A percentile compares a stretch with the other conserved stretches of the same genome.
Conservation (phyloP, 2,888 invertebrate genomes). For the Myopa testacea region DNA sequence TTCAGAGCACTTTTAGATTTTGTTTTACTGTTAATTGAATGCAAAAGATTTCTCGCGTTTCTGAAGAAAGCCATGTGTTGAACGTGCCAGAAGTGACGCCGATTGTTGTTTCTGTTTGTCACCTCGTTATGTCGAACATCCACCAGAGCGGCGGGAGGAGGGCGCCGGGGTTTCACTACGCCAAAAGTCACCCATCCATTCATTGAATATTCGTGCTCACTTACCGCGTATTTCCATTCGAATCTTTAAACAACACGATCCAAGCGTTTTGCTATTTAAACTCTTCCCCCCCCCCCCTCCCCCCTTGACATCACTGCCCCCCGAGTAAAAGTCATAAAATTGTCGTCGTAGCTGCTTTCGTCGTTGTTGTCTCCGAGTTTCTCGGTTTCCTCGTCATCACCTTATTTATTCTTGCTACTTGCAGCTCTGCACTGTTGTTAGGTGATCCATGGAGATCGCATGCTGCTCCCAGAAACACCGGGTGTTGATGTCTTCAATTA, state of each 20-base stretch:
- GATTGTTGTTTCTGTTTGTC: conserved; percentile 49
- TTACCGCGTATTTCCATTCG: background rate
- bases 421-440: background rate
- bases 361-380: background rate
- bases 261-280: background rate
- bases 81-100: conserved; percentile 10
- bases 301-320: background rate
- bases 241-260: background rate
- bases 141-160: conserved; percentile 19
- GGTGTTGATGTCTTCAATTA: conserved; percentile 67
- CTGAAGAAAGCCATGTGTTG: conserved; percentile 29
- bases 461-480: conserved; percentile 35
- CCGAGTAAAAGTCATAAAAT: conserved; percentile 6
- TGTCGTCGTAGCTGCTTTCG: conserved; percentile 8
- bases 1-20: background rate
- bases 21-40: conserved; percentile 19
- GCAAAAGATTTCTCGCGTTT: background rate
- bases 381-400: background rate
- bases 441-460: background rate
- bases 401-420: background rate
- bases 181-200: background rate
- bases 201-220: background rate
- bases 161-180: background rate
- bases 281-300: background rate
- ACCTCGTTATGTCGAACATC: conserved; percentile 47